Evolutionary conservation across 2,888 invertebrate species (phyloP).

Genomic region (Platycnemis pennipes): DNA sequence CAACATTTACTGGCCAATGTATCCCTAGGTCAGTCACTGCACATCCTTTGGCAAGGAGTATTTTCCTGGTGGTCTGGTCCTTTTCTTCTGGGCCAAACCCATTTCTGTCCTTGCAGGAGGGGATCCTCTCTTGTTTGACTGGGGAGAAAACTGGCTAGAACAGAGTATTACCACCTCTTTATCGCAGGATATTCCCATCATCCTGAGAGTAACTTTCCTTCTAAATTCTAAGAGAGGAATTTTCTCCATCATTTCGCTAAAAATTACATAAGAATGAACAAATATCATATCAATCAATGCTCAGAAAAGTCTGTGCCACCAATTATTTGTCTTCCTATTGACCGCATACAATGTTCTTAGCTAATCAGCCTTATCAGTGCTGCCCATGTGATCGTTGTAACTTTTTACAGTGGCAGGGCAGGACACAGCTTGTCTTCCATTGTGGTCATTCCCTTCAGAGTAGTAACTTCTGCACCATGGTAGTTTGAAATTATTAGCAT

Average conservation of each 20-base stretch:
- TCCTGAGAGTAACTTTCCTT: background rate
- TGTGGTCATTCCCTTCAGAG: conserved; percentile 72
- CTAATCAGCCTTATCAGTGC: conserved; percentile 75
- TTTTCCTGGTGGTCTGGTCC: conserved; percentile 9
- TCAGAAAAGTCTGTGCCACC: conserved; percentile 75
- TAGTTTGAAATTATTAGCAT: conserved; percentile 74
- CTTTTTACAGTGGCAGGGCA: conserved; percentile 74
- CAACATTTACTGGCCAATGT: background rate
- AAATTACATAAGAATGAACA: conserved; percentile 72
- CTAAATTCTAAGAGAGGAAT: background rate
- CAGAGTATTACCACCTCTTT: background rate
- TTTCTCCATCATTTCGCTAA: background rate
- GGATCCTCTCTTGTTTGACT: background rate
- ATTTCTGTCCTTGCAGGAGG: background rate
- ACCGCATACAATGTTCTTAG: conserved; percentile 75
- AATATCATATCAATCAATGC: conserved; percentile 74
- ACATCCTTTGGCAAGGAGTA: conserved; percentile 1
- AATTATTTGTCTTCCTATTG: conserved; percentile 75
- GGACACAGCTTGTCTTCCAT: conserved; percentile 72
- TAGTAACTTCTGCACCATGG: conserved; percentile 72
- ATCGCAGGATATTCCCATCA: background rate
- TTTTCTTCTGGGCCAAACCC: background rate
- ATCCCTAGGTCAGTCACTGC: background rate
- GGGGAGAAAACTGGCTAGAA: background rate
- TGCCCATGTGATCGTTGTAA: conserved; percentile 75